A percentile compares a stretch with the other conserved stretches of the same genome.
These are phyloP conservation scores for Arothron firmamentum DNA, from an alignment of 2,113 vertebrate genomes.

Conservation along the genomic window DNA sequence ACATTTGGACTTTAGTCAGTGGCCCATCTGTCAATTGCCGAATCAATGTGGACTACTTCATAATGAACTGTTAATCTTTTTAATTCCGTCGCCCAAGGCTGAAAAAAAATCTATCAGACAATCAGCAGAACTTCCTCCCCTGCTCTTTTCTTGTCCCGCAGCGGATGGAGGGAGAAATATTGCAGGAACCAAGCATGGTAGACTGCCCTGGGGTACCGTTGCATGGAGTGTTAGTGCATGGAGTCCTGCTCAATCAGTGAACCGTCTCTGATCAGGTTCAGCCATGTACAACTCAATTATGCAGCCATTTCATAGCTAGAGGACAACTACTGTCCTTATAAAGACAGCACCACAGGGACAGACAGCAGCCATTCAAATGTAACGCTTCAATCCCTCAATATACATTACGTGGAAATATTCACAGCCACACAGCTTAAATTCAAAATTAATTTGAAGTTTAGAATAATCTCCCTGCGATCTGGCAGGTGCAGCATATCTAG, in stretches of 20 bases:
- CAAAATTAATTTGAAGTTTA: conserved; percentile 13
- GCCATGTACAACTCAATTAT: conserved; percentile 78
- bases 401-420: too few relatives aligned
- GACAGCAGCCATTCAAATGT: conserved; percentile 17
- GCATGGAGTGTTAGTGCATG: conserved; percentile 64
- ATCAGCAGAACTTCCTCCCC: conserved; percentile 62
- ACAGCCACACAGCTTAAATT: too few relatives aligned
- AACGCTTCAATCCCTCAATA: too few relatives aligned
- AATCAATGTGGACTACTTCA: conserved; percentile 75
- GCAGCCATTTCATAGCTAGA: conserved; percentile 74
- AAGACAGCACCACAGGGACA: conserved; percentile 51
- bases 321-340: conserved; percentile 69
- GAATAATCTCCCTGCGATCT: conserved; percentile 45
- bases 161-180: conserved; percentile 52
- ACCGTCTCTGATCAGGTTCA: conserved; percentile 76
- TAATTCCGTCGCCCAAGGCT: conserved; percentile 76
- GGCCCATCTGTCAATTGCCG: conserved; percentile 71
- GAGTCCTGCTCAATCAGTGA: conserved; percentile 72
- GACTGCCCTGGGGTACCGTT: conserved; percentile 59
- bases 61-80: conserved; percentile 83
- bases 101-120: conserved; percentile 75
- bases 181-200: conserved; percentile 39
- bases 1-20: conserved; percentile 71
- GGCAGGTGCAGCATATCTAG: conserved; percentile 41
- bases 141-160: conserved; percentile 44